Evolutionary conservation across 2,888 invertebrate genomes (phyloP), one percentile per base, ranked within the genome.

Genomic region (Hartigia nigra): DNA sequence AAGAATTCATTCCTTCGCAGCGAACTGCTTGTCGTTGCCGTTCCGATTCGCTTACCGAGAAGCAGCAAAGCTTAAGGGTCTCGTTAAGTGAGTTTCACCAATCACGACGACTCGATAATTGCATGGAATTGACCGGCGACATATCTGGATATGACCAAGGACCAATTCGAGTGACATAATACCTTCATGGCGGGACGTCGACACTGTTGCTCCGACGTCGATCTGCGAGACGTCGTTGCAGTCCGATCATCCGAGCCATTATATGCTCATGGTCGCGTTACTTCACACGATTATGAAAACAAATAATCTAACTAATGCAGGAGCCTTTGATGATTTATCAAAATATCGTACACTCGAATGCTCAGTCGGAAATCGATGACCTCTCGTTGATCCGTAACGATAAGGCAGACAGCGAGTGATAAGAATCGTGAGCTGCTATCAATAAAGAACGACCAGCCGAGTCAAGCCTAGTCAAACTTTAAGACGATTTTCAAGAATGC

Each of bases 81-180:
- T n/a, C 80, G 74, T 81, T 86, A 87, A 88, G 84, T 83, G 85
- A 84, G 85, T 87, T 83, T 86, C 88, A 88, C 84, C 86, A 80
- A 83, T 85, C 83, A 77, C 83, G 84, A 84, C 87, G 80, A 85
- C 84, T 83, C 77, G 83, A 87, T 88, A 88, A 88, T 88, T 86
- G 86, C 77, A 76, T 81, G 83, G 84, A 88, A 88, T 88, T 88
- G 87, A 86, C 86, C 83, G 82, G 84, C 83, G 82, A 84, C 83
- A 78, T 82, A 86, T 83, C 80, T 74, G 39, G 31, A 14, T 35
- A 75, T 34, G 55, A 74, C 70, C 69, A 35, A 31, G 76, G 12
- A 36, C n/a, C 69, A 55, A 70, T 78, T n/a, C 75, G 34, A 35
- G 5, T 9, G 35, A 35, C 35, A 35, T 35, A 35, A 35, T 35